Percentiles rank a stretch among this genome's conserved stretches.
phyloP scores from a whole-genome alignment of 1,140 invertebrate species.

The Lasaia peninsularis region DNA sequence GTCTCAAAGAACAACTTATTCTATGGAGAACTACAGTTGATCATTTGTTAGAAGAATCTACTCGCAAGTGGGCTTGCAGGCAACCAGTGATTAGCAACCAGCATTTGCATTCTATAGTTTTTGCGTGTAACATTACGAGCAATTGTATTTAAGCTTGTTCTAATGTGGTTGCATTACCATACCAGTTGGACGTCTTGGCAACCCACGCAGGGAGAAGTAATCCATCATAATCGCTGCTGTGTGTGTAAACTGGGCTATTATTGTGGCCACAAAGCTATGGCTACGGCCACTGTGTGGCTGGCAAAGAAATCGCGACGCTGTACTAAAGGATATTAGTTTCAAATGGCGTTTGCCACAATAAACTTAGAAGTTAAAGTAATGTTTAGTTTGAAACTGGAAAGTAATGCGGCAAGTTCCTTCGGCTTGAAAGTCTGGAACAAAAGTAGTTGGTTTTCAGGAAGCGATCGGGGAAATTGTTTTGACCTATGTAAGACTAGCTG shows the following conservation, averaged over 20 bases:
- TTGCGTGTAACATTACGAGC: slow-evolving; percentile 43
- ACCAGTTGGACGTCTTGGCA: slow-evolving; percentile 46
- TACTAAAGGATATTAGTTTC: slow-evolving; percentile 23
- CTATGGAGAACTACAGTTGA: no score
- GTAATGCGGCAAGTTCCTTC: slow-evolving; percentile 24
- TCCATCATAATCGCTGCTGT: slow-evolving; percentile 63
- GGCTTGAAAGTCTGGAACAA: slow-evolving; percentile 2
- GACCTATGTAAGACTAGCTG: background rate
- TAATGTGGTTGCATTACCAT: slow-evolving; percentile 58
- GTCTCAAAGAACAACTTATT: no score
- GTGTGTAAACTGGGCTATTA: slow-evolving; percentile 51
- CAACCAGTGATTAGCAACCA: background rate
- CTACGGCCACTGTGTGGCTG: slow-evolving; percentile 20
- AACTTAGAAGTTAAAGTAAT: slow-evolving; percentile 21
- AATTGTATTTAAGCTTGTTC: slow-evolving; percentile 46
- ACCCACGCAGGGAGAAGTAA: slow-evolving; percentile 52
- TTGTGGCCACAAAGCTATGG: slow-evolving; percentile 35
- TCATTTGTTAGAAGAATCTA: no score
- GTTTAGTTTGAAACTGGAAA: slow-evolving; percentile 33
- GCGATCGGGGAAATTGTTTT: background rate
- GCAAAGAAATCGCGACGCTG: slow-evolving; percentile 29
- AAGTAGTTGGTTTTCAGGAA: slow-evolving; percentile 8
- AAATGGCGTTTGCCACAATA: slow-evolving; percentile 23
- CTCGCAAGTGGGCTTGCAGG: no score
- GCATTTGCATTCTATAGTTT: slow-evolving; percentile 17